These are phyloP conservation scores for Siderastrea radians DNA, from an alignment of 92 coral and sea anemone species.

Conservation along the genomic window DNA sequence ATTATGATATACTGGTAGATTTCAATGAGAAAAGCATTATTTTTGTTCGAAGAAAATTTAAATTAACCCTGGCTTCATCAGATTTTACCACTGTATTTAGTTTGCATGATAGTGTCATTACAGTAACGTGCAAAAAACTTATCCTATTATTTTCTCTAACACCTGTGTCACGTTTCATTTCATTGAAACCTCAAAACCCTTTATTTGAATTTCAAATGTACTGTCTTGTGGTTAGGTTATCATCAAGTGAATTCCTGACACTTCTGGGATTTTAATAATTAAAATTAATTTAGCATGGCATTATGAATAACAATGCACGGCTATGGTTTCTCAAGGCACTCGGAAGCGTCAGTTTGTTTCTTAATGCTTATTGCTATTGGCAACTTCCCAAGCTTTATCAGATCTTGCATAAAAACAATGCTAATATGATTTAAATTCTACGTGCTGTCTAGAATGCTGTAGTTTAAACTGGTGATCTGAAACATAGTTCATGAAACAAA, in stretches of 20 bases:
- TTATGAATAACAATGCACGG: conserved; percentile 24
- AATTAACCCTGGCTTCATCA: background rate
- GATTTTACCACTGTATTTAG: background rate
- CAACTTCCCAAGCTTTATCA: conserved; percentile 23
- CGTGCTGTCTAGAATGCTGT: conserved; percentile 7
- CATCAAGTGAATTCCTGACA: conserved; percentile 41
- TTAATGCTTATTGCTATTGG: conserved; percentile 39
- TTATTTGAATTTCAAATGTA: conserved; percentile 42
- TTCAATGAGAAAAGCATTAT: background rate
- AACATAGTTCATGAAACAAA: background rate
- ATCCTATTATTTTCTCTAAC: conserved; percentile 3
- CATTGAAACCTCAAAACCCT: conserved; percentile 18
- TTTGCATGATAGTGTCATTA: conserved; percentile 11
- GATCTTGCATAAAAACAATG: conserved; percentile 28
- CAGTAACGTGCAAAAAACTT: background rate
- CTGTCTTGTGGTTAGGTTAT: conserved; percentile 36
- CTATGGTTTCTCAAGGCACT: conserved; percentile 8
- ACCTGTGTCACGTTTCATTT: conserved; percentile 40
- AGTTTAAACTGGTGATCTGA: background rate
- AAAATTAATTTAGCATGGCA: conserved; percentile 34
- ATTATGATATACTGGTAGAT: background rate
- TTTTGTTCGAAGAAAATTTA: background rate
- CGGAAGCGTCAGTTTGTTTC: conserved; percentile 20
- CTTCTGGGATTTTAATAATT: conserved; percentile 41
- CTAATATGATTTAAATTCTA: background rate